Base-by-base conservation (phyloP, 2,888 invertebrate species). In the Tenodera sinensis region DNA sequence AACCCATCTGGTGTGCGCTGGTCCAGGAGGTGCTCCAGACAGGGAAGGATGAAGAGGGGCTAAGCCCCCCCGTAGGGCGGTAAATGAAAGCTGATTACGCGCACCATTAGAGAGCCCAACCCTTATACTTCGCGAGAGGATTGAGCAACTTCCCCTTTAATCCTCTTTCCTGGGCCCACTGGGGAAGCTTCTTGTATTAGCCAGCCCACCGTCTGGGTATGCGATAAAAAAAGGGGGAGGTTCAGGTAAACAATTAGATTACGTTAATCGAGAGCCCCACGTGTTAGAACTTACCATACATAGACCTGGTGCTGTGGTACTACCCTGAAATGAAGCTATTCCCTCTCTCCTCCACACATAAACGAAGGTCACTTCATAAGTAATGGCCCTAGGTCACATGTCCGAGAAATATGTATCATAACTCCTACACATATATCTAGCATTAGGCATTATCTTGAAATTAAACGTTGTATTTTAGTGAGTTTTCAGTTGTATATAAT, bases 81-180 rank as follows among this genome's bases (percentile, higher is more conserved):
- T 85, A 47, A 47, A 85, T 34, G 28, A 85, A 85, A 85, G 85
- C 85, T 85, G 85, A 85, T 85, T 85, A 85, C 85, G 85, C 34
- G 47, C 42, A 27, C 85, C 85, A 85, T 85, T 85, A 85, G 85
- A 85, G 83, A n/a, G 28, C 83, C 27, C 28, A 83, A 71, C 54
- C 54, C 54, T 71, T 71, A 71, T 71, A 71, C 54, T 71, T 71
- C 54, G 25, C 54, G 54, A 71, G 54, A 71, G 25, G 54, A 71
- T 71, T 71, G 54, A 71, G 54, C 54, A 71, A 71, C 54, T 71
- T 71, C 54, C 54, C 54, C 54, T 71, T 71, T 71, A 71, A 71
- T 71, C 54, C 54, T 71, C 54, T 71, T 71, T 71, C 54, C 54
- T 15, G 54, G 54, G 54, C 54, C 54, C 54, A 71, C 54, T 15